Evolutionary conservation across 2,888 invertebrate species (phyloP).

Genomic region (Aplocera efformata): DNA sequence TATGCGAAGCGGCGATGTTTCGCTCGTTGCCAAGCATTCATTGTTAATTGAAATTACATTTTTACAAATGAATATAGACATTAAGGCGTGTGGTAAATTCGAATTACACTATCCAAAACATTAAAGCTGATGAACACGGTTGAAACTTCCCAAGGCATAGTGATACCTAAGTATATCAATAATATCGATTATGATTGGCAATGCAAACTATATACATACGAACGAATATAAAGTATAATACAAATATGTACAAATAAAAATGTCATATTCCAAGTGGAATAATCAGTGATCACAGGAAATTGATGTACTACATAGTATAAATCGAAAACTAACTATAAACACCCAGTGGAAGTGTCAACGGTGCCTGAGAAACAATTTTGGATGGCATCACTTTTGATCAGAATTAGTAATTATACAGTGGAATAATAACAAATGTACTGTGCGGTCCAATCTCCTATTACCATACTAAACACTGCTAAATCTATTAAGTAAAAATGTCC

Average conservation of each 20-base stretch:
- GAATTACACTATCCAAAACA: slow-evolving; percentile 51
- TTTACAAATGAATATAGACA: slow-evolving; percentile 73
- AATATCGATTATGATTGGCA: slow-evolving; percentile 12
- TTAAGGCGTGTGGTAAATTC: slow-evolving; percentile 64
- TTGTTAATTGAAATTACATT: slow-evolving; percentile 68
- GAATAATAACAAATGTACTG: slow-evolving; percentile 53
- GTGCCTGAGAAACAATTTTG: slow-evolving; percentile 46
- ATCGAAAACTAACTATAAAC: slow-evolving; percentile 15
- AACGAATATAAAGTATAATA: slow-evolving; percentile 44
- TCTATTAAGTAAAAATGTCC: slow-evolving; percentile 79
- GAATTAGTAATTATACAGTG: slow-evolving; percentile 41
- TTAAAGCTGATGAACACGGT: slow-evolving; percentile 39
- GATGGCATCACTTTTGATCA: slow-evolving; percentile 55
- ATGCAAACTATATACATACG: slow-evolving; percentile 39
- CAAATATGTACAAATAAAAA: slow-evolving; percentile 65
- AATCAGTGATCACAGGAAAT: slow-evolving; percentile 31
- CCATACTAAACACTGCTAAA: slow-evolving; percentile 64
- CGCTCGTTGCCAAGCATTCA: slow-evolving; percentile 70
- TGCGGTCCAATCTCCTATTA: slow-evolving; percentile 56
- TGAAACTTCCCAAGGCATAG: slow-evolving; percentile 44
- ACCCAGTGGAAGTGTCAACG: slow-evolving; percentile 46
- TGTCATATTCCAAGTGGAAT: slow-evolving; percentile 37
- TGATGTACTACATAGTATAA: slow-evolving; percentile 21
- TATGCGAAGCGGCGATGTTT: slow-evolving; percentile 47
- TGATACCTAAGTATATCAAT: slow-evolving; percentile 1